Conservation (phyloP, 2,113 vertebrate species). For the Pygathrix nemaeus region DNA sequence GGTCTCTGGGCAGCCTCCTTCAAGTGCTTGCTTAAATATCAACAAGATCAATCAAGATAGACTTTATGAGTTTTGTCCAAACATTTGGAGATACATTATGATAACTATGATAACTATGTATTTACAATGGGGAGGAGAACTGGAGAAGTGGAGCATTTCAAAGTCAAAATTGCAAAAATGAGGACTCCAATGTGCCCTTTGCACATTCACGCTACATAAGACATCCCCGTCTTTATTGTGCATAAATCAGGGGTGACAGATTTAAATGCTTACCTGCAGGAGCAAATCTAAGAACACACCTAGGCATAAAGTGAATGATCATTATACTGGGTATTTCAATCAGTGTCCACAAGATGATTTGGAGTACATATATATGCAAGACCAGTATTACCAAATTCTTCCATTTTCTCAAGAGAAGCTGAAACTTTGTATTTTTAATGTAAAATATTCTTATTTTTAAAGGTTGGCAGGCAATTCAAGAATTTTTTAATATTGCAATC, state of each 20-base stretch:
- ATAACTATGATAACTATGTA: neutral
- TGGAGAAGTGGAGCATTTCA: rapidly evolving
- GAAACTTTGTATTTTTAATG: neutral
- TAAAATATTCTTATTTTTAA: neutral
- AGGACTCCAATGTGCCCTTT: no score
- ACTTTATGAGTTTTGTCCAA: neutral
- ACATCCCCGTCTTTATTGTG: rapidly evolving
- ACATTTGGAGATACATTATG: neutral
- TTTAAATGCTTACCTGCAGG: neutral
- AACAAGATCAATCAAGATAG: neutral
- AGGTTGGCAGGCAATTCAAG: neutral
- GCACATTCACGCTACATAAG: rapidly evolving
- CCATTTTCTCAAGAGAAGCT: neutral
- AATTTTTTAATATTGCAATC: neutral
- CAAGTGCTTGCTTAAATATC: neutral
- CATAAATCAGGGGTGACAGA: neutral
- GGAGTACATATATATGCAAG: rapidly evolving
- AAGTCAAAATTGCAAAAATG: neutral
- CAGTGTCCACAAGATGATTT: neutral
- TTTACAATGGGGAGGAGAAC: neutral
- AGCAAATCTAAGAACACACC: neutral
- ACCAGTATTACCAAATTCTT: neutral
- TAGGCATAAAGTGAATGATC: neutral
- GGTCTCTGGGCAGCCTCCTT: neutral
- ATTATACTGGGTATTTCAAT: neutral